Conservation (phyloP, 2,113 vertebrate genomes). For the Felis chaus region DNA sequence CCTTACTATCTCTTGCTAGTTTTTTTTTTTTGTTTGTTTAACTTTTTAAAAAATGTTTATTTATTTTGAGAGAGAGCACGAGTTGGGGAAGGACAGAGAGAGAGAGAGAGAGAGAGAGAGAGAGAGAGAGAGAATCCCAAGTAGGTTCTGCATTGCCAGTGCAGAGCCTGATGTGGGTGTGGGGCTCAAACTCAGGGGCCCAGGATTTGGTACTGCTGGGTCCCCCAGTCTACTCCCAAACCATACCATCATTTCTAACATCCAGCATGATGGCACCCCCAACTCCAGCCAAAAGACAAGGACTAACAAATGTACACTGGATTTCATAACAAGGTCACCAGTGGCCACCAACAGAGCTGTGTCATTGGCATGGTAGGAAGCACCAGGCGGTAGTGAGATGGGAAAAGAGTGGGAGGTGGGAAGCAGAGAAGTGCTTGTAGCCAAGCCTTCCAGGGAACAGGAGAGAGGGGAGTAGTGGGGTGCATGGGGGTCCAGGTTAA, state of each 20-base stretch:
- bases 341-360: not conserved
- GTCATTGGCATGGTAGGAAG: not conserved
- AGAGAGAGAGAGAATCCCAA: too few relatives aligned
- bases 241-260: not conserved
- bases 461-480: not conserved
- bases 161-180: too few relatives aligned
- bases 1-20: not conserved
- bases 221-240: not conserved
- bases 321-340: not conserved
- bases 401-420: not conserved
- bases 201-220: not conserved
- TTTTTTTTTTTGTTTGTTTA: not conserved
- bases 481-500: not conserved
- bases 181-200: too few relatives aligned
- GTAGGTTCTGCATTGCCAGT: too few relatives aligned
- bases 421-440: not conserved
- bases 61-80: too few relatives aligned
- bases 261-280: not conserved
- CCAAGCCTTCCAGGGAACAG: not conserved
- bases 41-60: too few relatives aligned
- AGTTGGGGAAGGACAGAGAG: too few relatives aligned
- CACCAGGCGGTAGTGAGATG: not conserved
- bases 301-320: not conserved
- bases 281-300: not conserved
- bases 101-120: too few relatives aligned